A percentile compares a stretch with the other conserved stretches of the same genome.
Conservation (phyloP, 2,113 vertebrate species). For the Daphoenositta chrysoptera region DNA sequence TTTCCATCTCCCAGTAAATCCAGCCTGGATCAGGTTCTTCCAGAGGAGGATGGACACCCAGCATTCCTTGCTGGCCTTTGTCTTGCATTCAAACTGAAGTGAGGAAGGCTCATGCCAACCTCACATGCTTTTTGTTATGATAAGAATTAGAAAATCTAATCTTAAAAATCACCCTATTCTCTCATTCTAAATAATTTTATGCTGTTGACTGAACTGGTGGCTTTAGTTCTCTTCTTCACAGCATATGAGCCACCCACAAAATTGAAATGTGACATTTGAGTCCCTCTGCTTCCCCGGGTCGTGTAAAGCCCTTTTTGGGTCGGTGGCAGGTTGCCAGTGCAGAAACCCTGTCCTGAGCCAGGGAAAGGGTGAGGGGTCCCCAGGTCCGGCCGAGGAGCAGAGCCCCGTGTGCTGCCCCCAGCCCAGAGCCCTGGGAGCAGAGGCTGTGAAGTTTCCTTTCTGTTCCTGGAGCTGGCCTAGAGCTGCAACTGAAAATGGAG, state of each 20-base stretch:
- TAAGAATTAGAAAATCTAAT: not conserved
- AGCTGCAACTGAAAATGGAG: not conserved
- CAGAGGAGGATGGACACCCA: not conserved
- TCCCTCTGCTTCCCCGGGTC: not conserved
- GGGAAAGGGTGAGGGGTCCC: not conserved
- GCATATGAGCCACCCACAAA: rapidly evolving
- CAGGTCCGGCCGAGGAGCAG: not conserved
- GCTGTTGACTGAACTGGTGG: not conserved
- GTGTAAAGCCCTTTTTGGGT: not conserved
- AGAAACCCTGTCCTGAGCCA: not conserved
- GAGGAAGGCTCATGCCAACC: not conserved
- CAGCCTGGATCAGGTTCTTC: not conserved
- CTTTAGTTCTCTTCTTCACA: not conserved
- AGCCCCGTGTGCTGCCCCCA: not conserved
- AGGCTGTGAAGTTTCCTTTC: not conserved
- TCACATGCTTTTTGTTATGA: not conserved
- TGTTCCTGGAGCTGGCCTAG: not conserved
- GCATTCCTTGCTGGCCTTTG: not conserved
- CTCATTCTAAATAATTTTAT: not conserved
- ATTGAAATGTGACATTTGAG: not conserved
- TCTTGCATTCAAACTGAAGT: not conserved
- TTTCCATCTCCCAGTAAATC: not conserved
- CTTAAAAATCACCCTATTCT: not conserved
- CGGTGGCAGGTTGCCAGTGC: not conserved
- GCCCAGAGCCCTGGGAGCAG: not conserved